A percentile compares a stretch with the other conserved stretches of the same genome.
Conservation (phyloP, 2,888 invertebrate species). For the Megaustenia siamemsis region DNA sequence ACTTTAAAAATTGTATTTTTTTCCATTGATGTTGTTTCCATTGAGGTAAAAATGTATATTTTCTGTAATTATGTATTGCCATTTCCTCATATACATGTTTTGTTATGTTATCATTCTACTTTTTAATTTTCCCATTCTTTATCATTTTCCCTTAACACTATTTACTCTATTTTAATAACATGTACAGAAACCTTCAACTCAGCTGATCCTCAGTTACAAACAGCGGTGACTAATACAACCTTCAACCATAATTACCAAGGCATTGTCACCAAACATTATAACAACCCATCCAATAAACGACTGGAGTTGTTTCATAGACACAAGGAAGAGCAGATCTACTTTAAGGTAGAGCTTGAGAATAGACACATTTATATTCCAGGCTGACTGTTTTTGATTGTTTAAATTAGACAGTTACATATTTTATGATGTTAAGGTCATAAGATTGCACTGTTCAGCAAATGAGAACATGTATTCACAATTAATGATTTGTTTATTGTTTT, state of each 20-base stretch:
- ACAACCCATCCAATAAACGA: constrained; percentile 78
- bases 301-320: constrained; percentile 77
- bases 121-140: background rate
- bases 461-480: too few relatives aligned
- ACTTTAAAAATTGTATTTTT: too few relatives aligned
- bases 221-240: constrained; percentile 67
- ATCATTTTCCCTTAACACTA: background rate
- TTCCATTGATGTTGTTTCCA: too few relatives aligned
- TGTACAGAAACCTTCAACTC: constrained; percentile 50
- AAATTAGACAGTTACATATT: too few relatives aligned
- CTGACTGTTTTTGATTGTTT: background rate
- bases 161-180: background rate
- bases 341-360: constrained; percentile 62
- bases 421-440: too few relatives aligned
- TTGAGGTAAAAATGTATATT: too few relatives aligned
- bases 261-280: constrained; percentile 78
- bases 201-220: constrained; percentile 56
- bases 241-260: constrained; percentile 73
- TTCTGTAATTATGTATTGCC: too few relatives aligned
- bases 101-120: too few relatives aligned
- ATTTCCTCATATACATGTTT: too few relatives aligned
- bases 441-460: too few relatives aligned
- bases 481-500: too few relatives aligned
- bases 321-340: constrained; percentile 71
- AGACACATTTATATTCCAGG: too few relatives aligned